These are phyloP conservation scores for Misgurnus anguillicaudatus DNA, from an alignment of 2,113 vertebrate species.

Conservation along the genomic window DNA sequence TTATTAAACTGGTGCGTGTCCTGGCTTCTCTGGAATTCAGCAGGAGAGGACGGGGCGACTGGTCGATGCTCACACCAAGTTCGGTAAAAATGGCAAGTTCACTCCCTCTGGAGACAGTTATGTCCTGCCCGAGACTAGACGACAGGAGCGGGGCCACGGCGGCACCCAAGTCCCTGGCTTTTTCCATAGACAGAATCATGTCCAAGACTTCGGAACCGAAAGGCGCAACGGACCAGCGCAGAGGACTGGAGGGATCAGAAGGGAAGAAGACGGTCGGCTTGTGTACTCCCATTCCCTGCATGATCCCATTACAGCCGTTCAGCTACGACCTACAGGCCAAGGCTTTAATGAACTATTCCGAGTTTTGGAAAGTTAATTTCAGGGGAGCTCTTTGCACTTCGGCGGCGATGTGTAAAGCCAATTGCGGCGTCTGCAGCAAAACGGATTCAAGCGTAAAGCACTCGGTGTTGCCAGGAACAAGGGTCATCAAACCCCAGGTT, in stretches of 20 bases:
- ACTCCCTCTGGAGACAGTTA: constrained; percentile 86
- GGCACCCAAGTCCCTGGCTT: constrained; percentile 92
- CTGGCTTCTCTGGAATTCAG: constrained; percentile 86
- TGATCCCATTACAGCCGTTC: constrained; percentile 91
- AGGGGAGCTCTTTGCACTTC: constrained; percentile 81
- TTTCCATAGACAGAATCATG: constrained; percentile 99
- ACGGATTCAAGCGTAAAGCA: constrained; percentile 81
- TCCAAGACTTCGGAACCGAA: constrained; percentile 90
- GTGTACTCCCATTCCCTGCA: constrained; percentile 91
- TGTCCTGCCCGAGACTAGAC: constrained; percentile 83
- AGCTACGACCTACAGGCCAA: constrained; percentile 91
- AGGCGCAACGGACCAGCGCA: constrained; percentile 73
- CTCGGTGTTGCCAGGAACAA: constrained; percentile 73
- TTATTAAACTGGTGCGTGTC: constrained; percentile 90
- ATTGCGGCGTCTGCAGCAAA: constrained; percentile 88
- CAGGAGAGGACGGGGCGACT: constrained; percentile 76
- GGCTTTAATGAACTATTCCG: constrained; percentile 93
- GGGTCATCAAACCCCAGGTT: constrained; percentile 95
- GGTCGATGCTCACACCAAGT: constrained; percentile 79
- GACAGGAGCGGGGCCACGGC: constrained; percentile 78
- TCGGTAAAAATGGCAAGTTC: constrained; percentile 86
- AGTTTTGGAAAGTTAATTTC: constrained; percentile 92
- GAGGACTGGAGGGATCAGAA: constrained; percentile 69
- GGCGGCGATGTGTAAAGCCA: constrained; percentile 85
- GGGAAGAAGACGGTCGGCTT: constrained; percentile 84